Percentiles rank a stretch among this genome's conserved stretches.
phyloP scores from a whole-genome alignment of 2,113 vertebrate species.

The Pluvianellus socialis region DNA sequence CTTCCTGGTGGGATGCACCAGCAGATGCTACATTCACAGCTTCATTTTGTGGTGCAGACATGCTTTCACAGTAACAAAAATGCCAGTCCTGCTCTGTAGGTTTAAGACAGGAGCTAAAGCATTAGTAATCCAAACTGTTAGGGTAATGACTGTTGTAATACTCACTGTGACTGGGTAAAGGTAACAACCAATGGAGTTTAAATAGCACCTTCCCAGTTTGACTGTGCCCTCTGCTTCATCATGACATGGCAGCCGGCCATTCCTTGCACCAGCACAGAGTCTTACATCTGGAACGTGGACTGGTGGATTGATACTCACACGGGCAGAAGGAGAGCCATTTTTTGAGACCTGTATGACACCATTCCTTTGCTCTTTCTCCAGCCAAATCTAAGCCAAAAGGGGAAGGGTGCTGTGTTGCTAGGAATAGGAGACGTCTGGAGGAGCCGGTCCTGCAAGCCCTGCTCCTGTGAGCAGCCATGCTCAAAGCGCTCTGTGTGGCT shows the following conservation, averaged over 20 bases:
- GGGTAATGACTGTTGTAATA: neutral
- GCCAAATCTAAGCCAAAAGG: neutral
- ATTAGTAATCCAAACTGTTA: neutral
- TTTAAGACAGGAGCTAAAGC: neutral
- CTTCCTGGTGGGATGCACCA: neutral
- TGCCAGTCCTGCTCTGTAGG: neutral
- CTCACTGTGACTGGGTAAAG: neutral
- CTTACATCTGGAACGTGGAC: neutral
- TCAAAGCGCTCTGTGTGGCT: neutral
- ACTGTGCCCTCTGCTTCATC: neutral
- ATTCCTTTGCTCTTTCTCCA: neutral
- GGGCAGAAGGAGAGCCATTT: neutral
- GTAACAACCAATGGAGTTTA: neutral
- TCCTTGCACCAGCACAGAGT: neutral
- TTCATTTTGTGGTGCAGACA: neutral
- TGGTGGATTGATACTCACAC: neutral
- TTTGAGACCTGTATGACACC: neutral
- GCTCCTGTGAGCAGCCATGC: neutral
- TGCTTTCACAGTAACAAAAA: neutral
- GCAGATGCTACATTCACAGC: neutral
- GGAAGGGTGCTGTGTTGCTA: neutral
- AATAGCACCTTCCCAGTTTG: neutral
- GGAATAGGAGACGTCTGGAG: neutral
- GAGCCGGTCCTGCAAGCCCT: neutral
- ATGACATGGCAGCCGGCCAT: rapidly evolving